These are phyloP conservation scores for Osedax frankpressi DNA, from an alignment of 2,888 invertebrate species.

Conservation along the genomic window DNA sequence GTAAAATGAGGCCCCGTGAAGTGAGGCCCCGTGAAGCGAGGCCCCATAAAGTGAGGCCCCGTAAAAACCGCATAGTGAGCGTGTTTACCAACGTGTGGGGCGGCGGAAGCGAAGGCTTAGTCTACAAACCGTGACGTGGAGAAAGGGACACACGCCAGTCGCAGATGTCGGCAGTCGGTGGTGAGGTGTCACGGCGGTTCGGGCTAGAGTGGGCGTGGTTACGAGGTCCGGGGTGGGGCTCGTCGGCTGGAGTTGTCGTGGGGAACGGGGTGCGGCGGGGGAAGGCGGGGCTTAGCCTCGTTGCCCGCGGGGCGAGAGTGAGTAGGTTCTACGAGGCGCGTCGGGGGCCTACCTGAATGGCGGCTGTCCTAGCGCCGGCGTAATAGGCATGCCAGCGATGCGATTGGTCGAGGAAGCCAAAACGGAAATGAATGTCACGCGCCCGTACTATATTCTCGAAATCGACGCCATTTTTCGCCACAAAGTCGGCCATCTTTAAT, in stretches of 20 bases:
- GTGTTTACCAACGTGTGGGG: too few relatives aligned
- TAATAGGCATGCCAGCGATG: conserved; percentile 45
- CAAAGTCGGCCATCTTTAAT: conserved; percentile 90
- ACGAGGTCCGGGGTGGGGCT: background rate
- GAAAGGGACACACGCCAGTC: too few relatives aligned
- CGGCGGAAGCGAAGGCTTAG: too few relatives aligned
- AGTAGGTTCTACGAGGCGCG: too few relatives aligned
- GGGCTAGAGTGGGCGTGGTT: background rate
- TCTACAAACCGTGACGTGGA: too few relatives aligned
- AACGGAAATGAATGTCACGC: conserved; percentile 58
- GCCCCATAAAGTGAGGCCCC: too few relatives aligned
- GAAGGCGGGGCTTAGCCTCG: background rate
- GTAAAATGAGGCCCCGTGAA: too few relatives aligned
- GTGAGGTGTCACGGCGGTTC: too few relatives aligned
- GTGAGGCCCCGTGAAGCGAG: too few relatives aligned
- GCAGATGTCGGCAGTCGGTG: too few relatives aligned
- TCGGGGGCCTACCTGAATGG: background rate
- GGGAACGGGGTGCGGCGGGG: background rate
- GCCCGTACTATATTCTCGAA: conserved; percentile 60
- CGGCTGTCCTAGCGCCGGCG: background rate
- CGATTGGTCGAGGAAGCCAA: conserved; percentile 67
- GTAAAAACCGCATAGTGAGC: too few relatives aligned
- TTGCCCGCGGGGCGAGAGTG: too few relatives aligned
- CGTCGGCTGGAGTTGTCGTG: background rate
- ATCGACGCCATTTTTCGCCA: conserved; percentile 81